These are phyloP conservation scores for Drosophila mauritiana DNA, from an alignment of 1,140 invertebrate genomes.

Conservation along the genomic window DNA sequence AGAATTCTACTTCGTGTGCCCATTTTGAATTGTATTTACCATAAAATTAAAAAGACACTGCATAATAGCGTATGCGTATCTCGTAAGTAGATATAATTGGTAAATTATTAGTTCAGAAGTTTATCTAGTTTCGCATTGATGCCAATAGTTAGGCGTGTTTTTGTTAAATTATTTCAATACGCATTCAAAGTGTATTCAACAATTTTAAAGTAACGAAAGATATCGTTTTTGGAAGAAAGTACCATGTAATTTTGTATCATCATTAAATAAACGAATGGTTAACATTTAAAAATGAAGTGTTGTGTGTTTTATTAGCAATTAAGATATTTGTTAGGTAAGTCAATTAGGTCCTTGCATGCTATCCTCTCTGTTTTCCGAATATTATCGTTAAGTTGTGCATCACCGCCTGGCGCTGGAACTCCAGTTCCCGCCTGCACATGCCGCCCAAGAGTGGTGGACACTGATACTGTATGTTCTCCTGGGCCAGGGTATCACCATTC, in stretches of 20 bases:
- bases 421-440: constrained; percentile 87
- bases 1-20: constrained; percentile 24
- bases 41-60: constrained; percentile 3
- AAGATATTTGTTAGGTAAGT: neutral
- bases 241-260: constrained; percentile 4
- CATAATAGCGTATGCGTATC: neutral
- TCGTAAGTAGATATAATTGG: neutral
- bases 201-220: neutral
- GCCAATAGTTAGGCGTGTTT: neutral
- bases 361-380: constrained; percentile 74
- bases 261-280: constrained; percentile 16
- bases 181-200: neutral
- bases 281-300: neutral
- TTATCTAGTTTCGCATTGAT: neutral
- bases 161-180: constrained; percentile 2
- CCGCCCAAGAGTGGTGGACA: constrained; percentile 87
- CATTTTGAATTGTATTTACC: constrained; percentile 15
- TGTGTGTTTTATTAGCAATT: constrained; percentile 4
- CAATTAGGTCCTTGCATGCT: neutral
- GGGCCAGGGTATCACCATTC: constrained; percentile 85
- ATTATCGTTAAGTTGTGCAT: constrained; percentile 87
- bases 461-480: constrained; percentile 87
- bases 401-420: constrained; percentile 87
- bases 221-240: neutral
- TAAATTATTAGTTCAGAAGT: neutral